Evolutionary conservation across 2,888 invertebrate genomes (phyloP).

Genomic region (Athrips mouffetella): DNA sequence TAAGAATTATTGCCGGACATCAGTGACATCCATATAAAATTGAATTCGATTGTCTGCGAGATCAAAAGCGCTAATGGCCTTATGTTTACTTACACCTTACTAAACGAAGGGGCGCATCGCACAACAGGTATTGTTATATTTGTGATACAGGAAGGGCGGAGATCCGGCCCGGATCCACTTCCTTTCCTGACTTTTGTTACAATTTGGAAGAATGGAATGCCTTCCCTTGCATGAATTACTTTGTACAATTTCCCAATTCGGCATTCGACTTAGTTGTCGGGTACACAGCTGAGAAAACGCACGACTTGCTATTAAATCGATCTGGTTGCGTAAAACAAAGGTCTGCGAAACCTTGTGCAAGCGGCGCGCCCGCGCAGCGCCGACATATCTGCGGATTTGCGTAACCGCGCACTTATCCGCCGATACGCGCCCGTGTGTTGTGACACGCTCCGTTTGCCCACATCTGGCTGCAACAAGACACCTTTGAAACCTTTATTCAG

Average conservation of each 20-base stretch:
- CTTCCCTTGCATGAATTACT: conserved; percentile 18
- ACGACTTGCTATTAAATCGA: conserved; percentile 75
- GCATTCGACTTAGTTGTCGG: conserved; percentile 44
- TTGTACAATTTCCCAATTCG: conserved; percentile 42
- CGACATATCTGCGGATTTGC: conserved; percentile 78
- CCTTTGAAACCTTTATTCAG: conserved; percentile 39
- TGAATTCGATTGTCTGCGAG: conserved; percentile 50
- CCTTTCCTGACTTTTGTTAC: conserved; percentile 37
- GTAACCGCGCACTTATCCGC: conserved; percentile 76
- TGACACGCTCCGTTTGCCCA: conserved; percentile 65
- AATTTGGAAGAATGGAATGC: conserved; percentile 16
- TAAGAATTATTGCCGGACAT: conserved; percentile 60
- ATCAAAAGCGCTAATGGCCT: conserved; percentile 39
- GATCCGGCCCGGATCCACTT: conserved; percentile 30
- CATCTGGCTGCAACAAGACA: conserved; percentile 35
- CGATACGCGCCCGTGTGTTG: conserved; percentile 69
- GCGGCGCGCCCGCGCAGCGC: conserved; percentile 65
- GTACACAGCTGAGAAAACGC: conserved; percentile 71
- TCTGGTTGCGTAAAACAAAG: conserved; percentile 78
- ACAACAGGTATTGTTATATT: conserved; percentile 46
- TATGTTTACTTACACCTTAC: conserved; percentile 42
- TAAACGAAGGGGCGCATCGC: conserved; percentile 28
- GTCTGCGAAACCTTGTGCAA: conserved; percentile 78
- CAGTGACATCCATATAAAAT: conserved; percentile 57
- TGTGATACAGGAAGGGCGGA: conserved; percentile 34